Conservation (phyloP, 2,888 invertebrate species). For the Geophilus truncorum region DNA sequence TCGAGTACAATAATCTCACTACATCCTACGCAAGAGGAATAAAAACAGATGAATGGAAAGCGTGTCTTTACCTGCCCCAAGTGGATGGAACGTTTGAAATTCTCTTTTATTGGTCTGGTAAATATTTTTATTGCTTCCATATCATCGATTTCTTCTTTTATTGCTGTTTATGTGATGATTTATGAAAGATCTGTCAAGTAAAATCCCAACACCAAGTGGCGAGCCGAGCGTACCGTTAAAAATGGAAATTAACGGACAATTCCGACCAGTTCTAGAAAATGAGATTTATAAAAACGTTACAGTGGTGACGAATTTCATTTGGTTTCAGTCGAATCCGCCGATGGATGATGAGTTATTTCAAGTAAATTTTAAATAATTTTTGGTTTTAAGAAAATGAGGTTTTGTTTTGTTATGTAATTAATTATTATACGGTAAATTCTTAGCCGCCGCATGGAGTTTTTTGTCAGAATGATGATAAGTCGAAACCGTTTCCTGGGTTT, state of each 20-base stretch:
- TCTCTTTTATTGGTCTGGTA: conserved; percentile 25
- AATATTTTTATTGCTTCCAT: not conserved
- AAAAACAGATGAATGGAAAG: not conserved
- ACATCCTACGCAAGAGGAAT: not conserved
- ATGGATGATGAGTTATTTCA: not conserved
- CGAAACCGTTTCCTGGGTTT: not conserved
- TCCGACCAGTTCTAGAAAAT: not conserved
- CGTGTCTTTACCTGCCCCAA: not conserved
- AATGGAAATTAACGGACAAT: not conserved
- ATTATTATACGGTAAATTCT: not conserved
- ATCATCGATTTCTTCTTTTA: too few species aligned
- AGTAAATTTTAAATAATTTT: not conserved
- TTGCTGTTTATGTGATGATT: too few species aligned
- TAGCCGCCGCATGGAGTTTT: not conserved
- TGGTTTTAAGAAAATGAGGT: too few species aligned
- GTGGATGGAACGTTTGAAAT: not conserved
- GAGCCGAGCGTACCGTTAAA: not conserved
- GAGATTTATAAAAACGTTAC: not conserved
- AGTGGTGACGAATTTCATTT: not conserved
- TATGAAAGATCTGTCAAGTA: not conserved
- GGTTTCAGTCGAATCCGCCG: not conserved
- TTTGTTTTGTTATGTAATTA: too few species aligned
- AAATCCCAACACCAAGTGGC: not conserved
- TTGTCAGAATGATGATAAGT: not conserved
- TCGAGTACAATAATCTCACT: not conserved